Percentiles rank a stretch among this genome's conserved stretches.
Conservation (phyloP, 2,797 vertebrate genomes). For the Periophthalmus magnuspinnatus region DNA sequence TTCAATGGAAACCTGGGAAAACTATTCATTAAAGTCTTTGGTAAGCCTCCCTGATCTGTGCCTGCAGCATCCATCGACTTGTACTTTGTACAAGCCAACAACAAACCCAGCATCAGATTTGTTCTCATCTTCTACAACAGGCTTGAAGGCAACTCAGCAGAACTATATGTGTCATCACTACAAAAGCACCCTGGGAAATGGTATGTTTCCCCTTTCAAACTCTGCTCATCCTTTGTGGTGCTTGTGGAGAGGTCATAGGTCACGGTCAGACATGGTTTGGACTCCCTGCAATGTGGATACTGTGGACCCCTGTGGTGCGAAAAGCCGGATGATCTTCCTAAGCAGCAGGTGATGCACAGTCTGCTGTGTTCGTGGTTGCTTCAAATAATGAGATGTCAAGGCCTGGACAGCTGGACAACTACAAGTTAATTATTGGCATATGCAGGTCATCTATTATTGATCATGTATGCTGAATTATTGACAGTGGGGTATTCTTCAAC, state of each 20-base stretch:
- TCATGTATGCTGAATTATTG: conserved; percentile 2
- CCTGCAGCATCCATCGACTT: conserved; percentile 21
- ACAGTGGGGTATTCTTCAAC: neutral
- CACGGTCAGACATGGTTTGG: conserved; percentile 39
- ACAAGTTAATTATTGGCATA: conserved; percentile 35
- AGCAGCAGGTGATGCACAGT: conserved; percentile 42
- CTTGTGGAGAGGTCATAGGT: conserved; percentile 31
- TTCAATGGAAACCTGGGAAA: conserved; percentile 21
- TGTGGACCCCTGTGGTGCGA: conserved; percentile 33
- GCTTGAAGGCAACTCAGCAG: conserved; percentile 31
- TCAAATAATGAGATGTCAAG: conserved; percentile 41
- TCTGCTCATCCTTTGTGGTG: conserved; percentile 39
- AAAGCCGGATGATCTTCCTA: conserved; percentile 63
- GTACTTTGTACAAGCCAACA: conserved; percentile 26
- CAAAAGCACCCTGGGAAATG: conserved; percentile 33
- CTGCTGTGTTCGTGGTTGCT: conserved; percentile 22
- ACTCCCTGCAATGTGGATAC: conserved; percentile 40
- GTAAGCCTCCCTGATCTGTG: conserved; percentile 15
- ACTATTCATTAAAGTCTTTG: conserved; percentile 7
- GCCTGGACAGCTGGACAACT: conserved; percentile 25
- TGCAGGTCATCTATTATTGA: conserved; percentile 18
- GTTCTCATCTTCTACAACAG: conserved; percentile 26
- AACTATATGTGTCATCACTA: conserved; percentile 21
- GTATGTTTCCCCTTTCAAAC: conserved; percentile 45
- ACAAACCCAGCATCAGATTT: conserved; percentile 34